phyloP scores from a whole-genome alignment of 2,888 invertebrate genomes.

The Limnephilus marmoratus region DNA sequence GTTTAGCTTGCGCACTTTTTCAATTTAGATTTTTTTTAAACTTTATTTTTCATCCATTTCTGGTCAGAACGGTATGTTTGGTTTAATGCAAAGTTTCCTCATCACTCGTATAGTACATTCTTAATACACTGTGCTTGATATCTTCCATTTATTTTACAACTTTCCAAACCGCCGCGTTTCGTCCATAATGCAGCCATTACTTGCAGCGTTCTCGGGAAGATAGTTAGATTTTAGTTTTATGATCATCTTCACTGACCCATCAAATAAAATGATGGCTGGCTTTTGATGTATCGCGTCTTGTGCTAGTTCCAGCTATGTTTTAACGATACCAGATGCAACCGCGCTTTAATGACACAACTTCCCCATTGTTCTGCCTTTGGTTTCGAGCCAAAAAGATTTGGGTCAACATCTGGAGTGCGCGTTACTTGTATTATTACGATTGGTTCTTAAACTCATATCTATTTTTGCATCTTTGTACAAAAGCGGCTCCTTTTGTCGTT shows the following conservation, averaged over 20 bases:
- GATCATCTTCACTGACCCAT: not conserved
- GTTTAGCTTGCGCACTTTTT: no score
- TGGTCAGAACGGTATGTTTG: not conserved
- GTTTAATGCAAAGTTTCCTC: not conserved
- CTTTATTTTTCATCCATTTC: not conserved
- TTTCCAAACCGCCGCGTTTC: not conserved
- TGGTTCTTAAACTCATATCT: not conserved
- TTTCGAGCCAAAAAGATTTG: slow-evolving; percentile 30
- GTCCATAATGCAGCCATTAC: slow-evolving; percentile 13
- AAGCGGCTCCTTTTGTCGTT: not conserved
- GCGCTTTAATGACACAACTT: slow-evolving; percentile 2
- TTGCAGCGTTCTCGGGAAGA: slow-evolving; percentile 4
- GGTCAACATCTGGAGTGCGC: not conserved
- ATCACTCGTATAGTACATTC: not conserved
- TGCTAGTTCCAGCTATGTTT: not conserved
- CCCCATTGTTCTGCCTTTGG: slow-evolving; percentile 6
- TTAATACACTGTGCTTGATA: not conserved
- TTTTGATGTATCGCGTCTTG: slow-evolving; percentile 3
- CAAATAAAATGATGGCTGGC: not conserved
- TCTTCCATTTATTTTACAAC: not conserved
- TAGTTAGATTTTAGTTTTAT: not conserved
- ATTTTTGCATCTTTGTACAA: not conserved
- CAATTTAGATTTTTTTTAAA: no score
- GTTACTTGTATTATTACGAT: not conserved
- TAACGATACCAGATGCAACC: not conserved